Conservation (phyloP, 2,113 vertebrate species). For the Pteronura brasiliensis region DNA sequence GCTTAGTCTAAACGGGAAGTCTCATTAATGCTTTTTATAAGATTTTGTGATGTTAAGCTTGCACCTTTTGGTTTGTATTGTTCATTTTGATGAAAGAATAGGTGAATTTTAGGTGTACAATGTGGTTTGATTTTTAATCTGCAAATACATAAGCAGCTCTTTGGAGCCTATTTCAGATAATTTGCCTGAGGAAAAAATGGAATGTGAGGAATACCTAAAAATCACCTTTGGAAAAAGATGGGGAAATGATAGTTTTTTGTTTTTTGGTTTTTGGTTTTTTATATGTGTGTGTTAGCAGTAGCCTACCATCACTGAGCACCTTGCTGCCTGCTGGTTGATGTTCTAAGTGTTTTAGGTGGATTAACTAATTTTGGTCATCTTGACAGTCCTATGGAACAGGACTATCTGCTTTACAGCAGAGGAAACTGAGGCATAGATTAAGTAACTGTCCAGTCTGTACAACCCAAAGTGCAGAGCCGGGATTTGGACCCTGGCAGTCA, state of each 20-base stretch:
- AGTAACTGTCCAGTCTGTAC: not conserved
- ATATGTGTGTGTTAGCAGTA: not conserved
- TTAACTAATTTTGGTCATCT: conserved; percentile 10
- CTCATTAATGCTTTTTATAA: conserved; percentile 60
- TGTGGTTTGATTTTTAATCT: conserved; percentile 40
- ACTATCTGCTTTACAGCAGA: not conserved
- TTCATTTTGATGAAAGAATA: conserved; percentile 42
- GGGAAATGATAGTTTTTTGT: not conserved
- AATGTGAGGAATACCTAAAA: conserved; percentile 40
- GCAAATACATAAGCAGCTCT: conserved; percentile 16
- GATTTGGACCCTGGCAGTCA: not conserved
- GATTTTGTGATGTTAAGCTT: conserved; percentile 44
- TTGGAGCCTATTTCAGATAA: conserved; percentile 31
- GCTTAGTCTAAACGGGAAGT: conserved; percentile 71
- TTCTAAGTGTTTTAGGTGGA: not conserved
- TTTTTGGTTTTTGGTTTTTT: not conserved
- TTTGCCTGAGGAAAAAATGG: not conserved
- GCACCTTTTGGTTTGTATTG: not conserved
- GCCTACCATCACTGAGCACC: not conserved
- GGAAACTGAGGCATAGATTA: not conserved
- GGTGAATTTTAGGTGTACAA: conserved; percentile 12
- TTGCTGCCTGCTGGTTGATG: not conserved
- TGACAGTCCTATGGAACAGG: not conserved
- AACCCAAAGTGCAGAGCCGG: not conserved
- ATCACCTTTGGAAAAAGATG: not conserved